These are phyloP conservation scores for Drosophila anomalata DNA, from an alignment of 2,888 invertebrate genomes.

Conservation along the genomic window DNA sequence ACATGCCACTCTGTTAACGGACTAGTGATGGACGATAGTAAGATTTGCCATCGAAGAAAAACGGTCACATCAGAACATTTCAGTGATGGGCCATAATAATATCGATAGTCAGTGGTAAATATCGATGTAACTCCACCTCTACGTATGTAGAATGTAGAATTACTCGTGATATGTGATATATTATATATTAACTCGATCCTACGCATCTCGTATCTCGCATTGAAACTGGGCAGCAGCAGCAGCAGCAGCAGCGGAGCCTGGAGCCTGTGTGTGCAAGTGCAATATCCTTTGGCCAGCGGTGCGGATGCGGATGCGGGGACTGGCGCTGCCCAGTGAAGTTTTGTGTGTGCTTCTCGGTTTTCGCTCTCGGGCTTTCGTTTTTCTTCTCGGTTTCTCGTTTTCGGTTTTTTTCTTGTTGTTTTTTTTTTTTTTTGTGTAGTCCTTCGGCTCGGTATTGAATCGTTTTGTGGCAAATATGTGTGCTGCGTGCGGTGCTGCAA, in stretches of 20 bases:
- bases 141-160: conserved; percentile 30
- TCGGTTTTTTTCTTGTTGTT: not conserved
- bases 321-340: conserved; percentile 1
- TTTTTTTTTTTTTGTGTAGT: not conserved
- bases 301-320: conserved; percentile 5
- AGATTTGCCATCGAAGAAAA: not conserved
- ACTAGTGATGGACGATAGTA: no score
- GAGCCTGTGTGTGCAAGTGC: not conserved
- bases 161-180: conserved; percentile 4
- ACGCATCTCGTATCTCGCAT: conserved; percentile 2
- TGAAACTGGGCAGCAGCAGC: not conserved
- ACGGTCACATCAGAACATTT: not conserved
- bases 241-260: not conserved
- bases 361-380: not conserved
- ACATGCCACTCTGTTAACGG: not conserved
- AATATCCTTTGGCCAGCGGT: not conserved
- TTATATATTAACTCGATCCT: not conserved
- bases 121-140: not conserved
- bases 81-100: not conserved
- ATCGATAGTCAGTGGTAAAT: not conserved
- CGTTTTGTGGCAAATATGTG: conserved; percentile 1
- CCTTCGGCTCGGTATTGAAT: not conserved
- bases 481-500: conserved; percentile 6
- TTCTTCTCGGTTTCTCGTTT: no score
- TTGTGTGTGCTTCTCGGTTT: conserved; percentile 1